A percentile compares a stretch with the other conserved stretches of the same genome.
phyloP scores from a whole-genome alignment of 2,797 vertebrate genomes.

The Hydrolagus colliei region DNA sequence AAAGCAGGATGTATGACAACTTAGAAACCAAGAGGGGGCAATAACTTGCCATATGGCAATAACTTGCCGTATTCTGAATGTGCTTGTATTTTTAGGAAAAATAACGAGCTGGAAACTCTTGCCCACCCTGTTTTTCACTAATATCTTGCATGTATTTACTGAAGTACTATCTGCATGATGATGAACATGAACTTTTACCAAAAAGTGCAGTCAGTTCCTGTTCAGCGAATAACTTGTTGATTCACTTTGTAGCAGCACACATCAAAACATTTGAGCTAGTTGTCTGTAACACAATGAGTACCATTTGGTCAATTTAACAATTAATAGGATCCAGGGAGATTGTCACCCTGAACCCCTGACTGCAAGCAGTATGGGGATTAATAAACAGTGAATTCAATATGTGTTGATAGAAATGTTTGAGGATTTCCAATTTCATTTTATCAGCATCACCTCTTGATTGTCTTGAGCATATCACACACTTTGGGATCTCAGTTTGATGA shows the following conservation, averaged over 20 bases:
- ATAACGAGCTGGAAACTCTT: too few relatives aligned
- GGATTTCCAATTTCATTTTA: slow-evolving; percentile 26
- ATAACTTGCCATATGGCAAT: too few relatives aligned
- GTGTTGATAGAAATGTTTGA: slow-evolving; percentile 32
- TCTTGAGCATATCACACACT: too few relatives aligned
- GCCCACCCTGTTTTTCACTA: neutral
- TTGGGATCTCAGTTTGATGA: neutral
- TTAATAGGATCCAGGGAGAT: too few relatives aligned
- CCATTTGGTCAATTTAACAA: neutral
- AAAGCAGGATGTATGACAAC: too few relatives aligned
- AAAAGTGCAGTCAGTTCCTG: neutral
- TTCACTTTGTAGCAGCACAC: neutral
- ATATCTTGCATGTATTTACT: neutral
- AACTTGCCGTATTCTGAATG: too few relatives aligned
- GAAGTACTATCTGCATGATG: neutral
- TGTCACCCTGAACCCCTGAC: neutral
- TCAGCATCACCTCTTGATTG: neutral
- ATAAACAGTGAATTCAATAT: slow-evolving; percentile 35
- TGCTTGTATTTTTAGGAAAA: too few relatives aligned
- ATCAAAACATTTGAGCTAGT: neutral
- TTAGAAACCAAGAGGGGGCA: too few relatives aligned
- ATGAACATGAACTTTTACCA: neutral
- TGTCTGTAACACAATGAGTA: neutral
- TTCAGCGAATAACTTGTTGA: neutral
- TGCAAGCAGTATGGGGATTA: slow-evolving; percentile 23